phyloP scores from a whole-genome alignment of 2,888 invertebrate genomes.

The Acleris sparsana region DNA sequence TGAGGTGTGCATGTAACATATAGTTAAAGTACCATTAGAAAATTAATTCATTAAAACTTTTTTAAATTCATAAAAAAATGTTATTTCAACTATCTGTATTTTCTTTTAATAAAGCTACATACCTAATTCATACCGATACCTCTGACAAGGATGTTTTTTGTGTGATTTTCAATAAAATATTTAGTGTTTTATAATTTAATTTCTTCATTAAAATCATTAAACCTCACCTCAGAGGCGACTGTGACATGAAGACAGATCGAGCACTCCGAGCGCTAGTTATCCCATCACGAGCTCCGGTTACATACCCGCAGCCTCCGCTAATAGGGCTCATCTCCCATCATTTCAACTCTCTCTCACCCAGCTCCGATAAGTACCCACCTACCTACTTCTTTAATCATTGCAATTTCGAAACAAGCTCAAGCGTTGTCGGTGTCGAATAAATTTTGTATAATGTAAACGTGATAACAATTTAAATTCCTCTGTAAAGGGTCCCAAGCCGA shows the following conservation, averaged over 20 bases:
- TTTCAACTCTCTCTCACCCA: slow-evolving; percentile 54
- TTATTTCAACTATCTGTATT: too few relatives aligned
- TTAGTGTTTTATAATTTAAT: not conserved
- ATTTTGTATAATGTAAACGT: slow-evolving; percentile 84
- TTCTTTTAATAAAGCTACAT: too few relatives aligned
- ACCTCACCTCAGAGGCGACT: slow-evolving; percentile 1
- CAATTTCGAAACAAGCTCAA: slow-evolving; percentile 83
- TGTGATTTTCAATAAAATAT: too few relatives aligned
- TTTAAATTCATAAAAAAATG: too few relatives aligned
- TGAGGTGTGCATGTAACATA: too few relatives aligned
- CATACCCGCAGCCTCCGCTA: slow-evolving; percentile 41
- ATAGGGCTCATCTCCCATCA: slow-evolving; percentile 53
- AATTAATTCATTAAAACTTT: too few relatives aligned
- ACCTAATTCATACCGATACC: too few relatives aligned
- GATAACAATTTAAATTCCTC: slow-evolving; percentile 84
- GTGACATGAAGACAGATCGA: slow-evolving; percentile 9
- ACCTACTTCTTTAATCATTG: slow-evolving; percentile 79
- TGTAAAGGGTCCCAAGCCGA: slow-evolving; percentile 81
- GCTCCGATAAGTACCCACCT: slow-evolving; percentile 69
- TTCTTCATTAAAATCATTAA: not conserved
- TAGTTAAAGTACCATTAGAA: too few relatives aligned
- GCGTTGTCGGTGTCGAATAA: slow-evolving; percentile 83
- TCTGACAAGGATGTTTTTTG: too few relatives aligned
- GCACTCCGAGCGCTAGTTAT: slow-evolving; percentile 10
- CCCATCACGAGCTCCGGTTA: slow-evolving; percentile 21